These are phyloP conservation scores for Varecia variegata DNA, from an alignment of 2,797 vertebrate genomes.

Conservation along the genomic window DNA sequence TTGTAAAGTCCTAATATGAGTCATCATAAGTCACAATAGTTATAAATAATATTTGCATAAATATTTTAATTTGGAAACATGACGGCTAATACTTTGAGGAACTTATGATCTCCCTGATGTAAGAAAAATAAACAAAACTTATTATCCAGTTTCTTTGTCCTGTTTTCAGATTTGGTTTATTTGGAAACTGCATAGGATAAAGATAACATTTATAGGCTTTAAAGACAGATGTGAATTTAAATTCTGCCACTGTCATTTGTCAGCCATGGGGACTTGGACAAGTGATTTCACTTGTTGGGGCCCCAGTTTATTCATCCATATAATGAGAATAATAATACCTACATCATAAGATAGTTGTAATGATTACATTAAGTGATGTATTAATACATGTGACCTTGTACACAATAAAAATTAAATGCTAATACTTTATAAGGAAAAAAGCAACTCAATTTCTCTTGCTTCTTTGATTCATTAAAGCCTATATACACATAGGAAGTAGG, in stretches of 20 bases:
- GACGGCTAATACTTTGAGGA: background rate
- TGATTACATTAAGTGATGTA: background rate
- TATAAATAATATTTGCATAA: constrained; percentile 26
- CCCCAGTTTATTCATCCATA: background rate
- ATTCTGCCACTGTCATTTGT: background rate
- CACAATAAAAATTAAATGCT: background rate
- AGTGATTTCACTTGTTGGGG: background rate
- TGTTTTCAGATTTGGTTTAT: background rate
- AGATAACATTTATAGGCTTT: background rate
- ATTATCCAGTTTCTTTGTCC: background rate
- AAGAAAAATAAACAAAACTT: background rate
- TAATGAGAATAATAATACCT: background rate
- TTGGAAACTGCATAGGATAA: background rate
- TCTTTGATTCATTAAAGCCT: background rate
- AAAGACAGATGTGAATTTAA: background rate
- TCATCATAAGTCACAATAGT: background rate
- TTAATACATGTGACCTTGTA: background rate
- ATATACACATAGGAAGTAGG: background rate
- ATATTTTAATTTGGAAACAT: constrained; percentile 18
- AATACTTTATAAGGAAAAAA: background rate
- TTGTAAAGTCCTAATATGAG: background rate
- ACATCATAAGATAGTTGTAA: background rate
- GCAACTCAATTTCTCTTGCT: background rate
- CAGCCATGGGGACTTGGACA: background rate
- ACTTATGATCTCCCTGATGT: background rate